Evolutionary conservation across 2,113 vertebrate species (phyloP).

Genomic region (Meriones unguiculatus): DNA sequence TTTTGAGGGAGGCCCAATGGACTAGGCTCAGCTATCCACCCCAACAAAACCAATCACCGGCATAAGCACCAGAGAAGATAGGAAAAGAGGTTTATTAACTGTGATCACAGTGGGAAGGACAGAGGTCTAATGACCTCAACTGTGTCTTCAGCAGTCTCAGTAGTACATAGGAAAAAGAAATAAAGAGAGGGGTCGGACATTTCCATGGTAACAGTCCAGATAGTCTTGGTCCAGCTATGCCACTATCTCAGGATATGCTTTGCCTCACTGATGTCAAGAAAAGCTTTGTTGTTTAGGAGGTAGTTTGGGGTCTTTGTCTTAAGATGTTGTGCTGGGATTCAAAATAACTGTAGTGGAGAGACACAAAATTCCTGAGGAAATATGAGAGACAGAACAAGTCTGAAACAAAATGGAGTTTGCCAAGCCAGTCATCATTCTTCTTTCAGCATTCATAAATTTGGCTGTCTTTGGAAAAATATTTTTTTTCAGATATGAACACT

Average conservation of each 20-base stretch:
- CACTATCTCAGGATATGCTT: background rate
- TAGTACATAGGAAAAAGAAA: background rate
- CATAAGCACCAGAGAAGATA: background rate
- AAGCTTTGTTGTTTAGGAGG: background rate
- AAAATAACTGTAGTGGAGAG: background rate
- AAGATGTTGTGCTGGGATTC: background rate
- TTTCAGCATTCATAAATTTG: background rate
- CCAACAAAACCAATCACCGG: background rate
- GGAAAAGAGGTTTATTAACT: background rate
- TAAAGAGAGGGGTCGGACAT: background rate
- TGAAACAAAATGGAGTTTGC: background rate
- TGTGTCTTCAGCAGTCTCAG: background rate
- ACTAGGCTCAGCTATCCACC: background rate
- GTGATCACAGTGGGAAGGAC: background rate
- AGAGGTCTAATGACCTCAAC: background rate
- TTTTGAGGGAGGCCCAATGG: background rate
- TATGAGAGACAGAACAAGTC: background rate
- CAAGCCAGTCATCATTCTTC: background rate
- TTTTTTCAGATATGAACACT: background rate
- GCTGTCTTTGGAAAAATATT: background rate
- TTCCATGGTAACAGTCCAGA: background rate
- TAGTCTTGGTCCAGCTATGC: background rate
- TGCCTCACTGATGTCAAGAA: background rate
- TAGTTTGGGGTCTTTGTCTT: background rate
- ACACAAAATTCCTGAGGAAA: background rate